Evolutionary conservation across 2,888 invertebrate species (phyloP), one percentile per base, ranked within the genome.

Genomic region (Calameuta idolon): DNA sequence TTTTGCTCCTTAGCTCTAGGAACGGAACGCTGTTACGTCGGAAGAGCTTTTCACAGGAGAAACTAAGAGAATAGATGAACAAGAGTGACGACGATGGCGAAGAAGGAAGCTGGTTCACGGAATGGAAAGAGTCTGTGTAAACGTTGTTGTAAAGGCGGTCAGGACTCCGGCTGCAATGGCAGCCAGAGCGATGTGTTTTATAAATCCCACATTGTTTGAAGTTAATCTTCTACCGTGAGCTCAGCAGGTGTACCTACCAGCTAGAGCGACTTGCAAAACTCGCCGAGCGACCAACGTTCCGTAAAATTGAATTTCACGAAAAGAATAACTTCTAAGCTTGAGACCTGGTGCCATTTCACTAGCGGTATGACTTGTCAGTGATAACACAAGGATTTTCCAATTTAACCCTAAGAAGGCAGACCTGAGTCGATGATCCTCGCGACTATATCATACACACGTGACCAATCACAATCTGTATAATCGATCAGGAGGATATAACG

Each of bases 251-350:
- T 71, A 71, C 71, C 31, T 11, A 71, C 34, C 71, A 75, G 77
- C 55, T 75, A 71, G 31, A 71, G 68, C 78, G 75, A 78, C 33
- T 23, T 71, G 71, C 55, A 55, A 55, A 76, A 75, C 74, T 77
- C 79, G 74, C 74, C 74, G 34, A 69, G 69, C 76, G 75, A 34
- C 78, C 83, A 84, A 81, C 85, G 83, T 77, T 82, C 83, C 85
- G 85, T 85, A 85, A 85, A 85, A 85, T 85, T 84, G 84, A 83
- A 81, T 85, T 84, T 82, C 81, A 80, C 81, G 83, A 81, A 77
- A 76, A 80, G 79, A 73, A 79, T 76, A 40, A 74, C n/a, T 74
- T 35, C 35, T 35, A 23, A 34, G 23, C 30, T 9, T 4, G 55
- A 55, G 55, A 55, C 23, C 55, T 23, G 23, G 2, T 55, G 23